Conservation (phyloP, 2,113 vertebrate species). For the Rynchops niger region DNA sequence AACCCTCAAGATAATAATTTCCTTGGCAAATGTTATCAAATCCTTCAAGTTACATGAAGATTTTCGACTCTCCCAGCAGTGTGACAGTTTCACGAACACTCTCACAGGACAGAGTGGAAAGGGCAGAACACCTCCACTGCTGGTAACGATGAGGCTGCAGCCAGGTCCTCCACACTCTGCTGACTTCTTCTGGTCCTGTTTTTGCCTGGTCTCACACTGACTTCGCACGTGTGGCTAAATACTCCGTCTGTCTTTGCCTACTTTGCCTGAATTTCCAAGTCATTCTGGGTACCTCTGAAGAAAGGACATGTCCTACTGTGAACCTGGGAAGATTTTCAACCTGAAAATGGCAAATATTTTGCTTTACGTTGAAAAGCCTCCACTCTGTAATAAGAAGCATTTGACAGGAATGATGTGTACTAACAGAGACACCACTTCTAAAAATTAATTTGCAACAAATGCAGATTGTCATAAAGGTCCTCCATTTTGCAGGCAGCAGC, state of each 20-base stretch:
- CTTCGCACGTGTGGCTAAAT: background rate
- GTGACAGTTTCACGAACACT: background rate
- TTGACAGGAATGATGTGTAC: background rate
- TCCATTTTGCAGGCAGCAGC: background rate
- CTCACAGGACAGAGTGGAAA: background rate
- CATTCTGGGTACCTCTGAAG: background rate
- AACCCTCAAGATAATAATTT: background rate
- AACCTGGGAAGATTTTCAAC: background rate
- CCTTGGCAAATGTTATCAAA: constrained; percentile 4
- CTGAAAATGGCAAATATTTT: background rate
- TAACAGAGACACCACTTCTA: background rate
- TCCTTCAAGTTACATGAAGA: constrained; percentile 37
- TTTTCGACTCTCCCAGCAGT: background rate
- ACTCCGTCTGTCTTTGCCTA: background rate
- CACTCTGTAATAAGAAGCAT: background rate
- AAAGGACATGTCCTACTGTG: background rate
- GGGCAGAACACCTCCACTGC: background rate
- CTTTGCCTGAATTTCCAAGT: background rate
- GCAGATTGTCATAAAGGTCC: background rate
- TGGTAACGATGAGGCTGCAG: background rate
- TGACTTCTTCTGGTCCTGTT: background rate
- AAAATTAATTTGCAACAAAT: background rate
- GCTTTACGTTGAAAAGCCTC: background rate
- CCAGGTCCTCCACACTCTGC: background rate
- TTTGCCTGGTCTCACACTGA: background rate